Evolutionary conservation across 2,797 vertebrate species (phyloP).

Genomic region (Melanotaenia maccullochi): DNA sequence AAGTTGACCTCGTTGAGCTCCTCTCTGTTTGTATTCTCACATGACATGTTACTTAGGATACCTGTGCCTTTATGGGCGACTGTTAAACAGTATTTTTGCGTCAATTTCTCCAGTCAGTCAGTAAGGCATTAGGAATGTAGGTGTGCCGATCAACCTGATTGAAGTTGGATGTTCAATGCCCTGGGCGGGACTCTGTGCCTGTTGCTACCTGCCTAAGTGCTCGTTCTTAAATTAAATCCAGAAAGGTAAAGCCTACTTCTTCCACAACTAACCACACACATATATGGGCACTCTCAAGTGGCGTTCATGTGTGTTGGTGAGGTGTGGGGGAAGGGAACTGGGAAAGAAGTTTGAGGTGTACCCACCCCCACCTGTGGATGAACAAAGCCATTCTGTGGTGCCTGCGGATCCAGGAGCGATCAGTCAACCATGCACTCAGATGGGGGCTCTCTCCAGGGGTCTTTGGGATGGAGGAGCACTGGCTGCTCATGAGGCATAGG

Average conservation of each 20-base stretch:
- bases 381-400: constrained; percentile 71
- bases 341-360: constrained; percentile 52
- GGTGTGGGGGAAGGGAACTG: constrained; percentile 29
- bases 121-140: constrained; percentile 82
- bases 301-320: constrained; percentile 6
- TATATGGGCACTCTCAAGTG: not conserved
- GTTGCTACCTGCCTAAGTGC: constrained; percentile 82
- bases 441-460: constrained; percentile 40
- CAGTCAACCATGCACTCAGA: constrained; percentile 52
- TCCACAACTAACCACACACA: constrained; percentile 35
- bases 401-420: constrained; percentile 56
- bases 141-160: constrained; percentile 73
- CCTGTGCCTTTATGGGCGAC: constrained; percentile 37
- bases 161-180: constrained; percentile 70
- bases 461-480: constrained; percentile 41
- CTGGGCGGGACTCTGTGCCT: constrained; percentile 73
- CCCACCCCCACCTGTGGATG: constrained; percentile 71
- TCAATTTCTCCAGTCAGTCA: constrained; percentile 58
- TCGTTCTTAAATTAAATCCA: constrained; percentile 69
- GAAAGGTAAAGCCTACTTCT: constrained; percentile 48
- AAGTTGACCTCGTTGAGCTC: constrained; percentile 29
- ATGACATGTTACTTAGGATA: constrained; percentile 66
- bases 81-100: constrained; percentile 52
- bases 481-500: constrained; percentile 22
- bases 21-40: constrained; percentile 66